A percentile compares a stretch with the other conserved stretches of the same genome.
Evolutionary conservation across 2,797 vertebrate species (phyloP).

Genomic region (Mus caroli): DNA sequence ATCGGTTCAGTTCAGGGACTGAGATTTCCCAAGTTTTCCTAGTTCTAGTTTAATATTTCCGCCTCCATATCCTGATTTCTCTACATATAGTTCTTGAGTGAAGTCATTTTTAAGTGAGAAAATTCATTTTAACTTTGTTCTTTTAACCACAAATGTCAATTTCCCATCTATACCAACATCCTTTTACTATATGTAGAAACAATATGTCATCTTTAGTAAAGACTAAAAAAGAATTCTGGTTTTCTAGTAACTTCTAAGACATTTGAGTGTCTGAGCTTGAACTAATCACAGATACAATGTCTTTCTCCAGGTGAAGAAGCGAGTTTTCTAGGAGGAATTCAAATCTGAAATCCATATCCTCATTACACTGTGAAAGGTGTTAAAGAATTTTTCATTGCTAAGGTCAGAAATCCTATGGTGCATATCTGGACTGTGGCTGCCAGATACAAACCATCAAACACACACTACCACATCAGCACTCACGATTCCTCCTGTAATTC

Average conservation of each 20-base stretch:
- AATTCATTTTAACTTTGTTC: not conserved
- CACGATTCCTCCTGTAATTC: not conserved
- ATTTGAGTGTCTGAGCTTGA: not conserved
- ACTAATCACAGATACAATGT: not conserved
- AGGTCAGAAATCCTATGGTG: not conserved
- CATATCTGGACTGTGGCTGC: not conserved
- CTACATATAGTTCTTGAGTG: not conserved
- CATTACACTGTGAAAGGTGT: not conserved
- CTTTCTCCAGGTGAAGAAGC: not conserved
- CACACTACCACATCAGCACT: too few relatives aligned
- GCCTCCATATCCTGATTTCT: not conserved
- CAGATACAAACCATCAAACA: not conserved
- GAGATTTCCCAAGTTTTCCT: not conserved
- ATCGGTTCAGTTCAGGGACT: not conserved
- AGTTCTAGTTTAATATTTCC: not conserved
- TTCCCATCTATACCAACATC: not conserved
- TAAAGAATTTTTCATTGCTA: not conserved
- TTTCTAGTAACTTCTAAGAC: not conserved
- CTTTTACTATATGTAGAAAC: not conserved
- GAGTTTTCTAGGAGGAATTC: not conserved
- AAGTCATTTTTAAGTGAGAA: not conserved
- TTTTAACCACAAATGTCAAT: not conserved
- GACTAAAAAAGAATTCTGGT: not conserved
- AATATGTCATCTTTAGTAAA: slow-evolving; percentile 12
- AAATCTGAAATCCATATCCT: not conserved